Conservation (phyloP, 2,888 invertebrate species). For the Linyphia triangularis region DNA sequence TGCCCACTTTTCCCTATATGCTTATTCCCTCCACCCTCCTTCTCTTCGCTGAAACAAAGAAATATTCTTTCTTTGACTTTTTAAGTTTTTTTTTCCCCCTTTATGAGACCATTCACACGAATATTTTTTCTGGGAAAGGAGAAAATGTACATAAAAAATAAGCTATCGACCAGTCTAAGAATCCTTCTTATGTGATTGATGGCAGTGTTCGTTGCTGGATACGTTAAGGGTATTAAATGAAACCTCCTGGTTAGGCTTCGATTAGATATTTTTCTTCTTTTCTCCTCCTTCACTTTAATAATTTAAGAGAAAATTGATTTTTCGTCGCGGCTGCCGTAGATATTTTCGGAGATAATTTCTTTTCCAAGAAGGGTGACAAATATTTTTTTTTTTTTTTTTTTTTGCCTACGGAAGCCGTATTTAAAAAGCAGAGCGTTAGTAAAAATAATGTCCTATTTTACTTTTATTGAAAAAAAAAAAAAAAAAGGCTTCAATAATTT, state of each 20-base stretch:
- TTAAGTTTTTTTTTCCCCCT: constrained; percentile 34
- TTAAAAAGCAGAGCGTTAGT: background rate
- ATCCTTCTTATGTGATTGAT: constrained; percentile 66
- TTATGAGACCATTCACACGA: constrained; percentile 46
- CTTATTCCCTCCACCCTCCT: constrained; percentile 20
- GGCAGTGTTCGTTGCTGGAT: constrained; percentile 38
- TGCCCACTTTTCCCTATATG: background rate
- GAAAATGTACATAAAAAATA: constrained; percentile 58
- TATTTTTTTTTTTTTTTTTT: background rate
- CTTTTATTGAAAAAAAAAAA: background rate
- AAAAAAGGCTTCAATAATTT: background rate
- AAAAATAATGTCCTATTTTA: background rate
- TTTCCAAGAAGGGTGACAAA: constrained; percentile 11
- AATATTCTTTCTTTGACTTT: constrained; percentile 35
- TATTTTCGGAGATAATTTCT: constrained; percentile 51
- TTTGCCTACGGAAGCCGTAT: background rate
- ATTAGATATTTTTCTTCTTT: constrained; percentile 27
- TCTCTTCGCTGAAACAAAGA: constrained; percentile 47
- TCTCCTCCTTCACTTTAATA: constrained; percentile 50
- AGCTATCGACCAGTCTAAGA: constrained; percentile 58
- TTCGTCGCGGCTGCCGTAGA: constrained; percentile 32
- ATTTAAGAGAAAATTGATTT: constrained; percentile 70
- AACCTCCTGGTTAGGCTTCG: constrained; percentile 60
- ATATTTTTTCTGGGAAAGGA: constrained; percentile 3
- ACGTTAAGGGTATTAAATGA: constrained; percentile 68